Evolutionary conservation across 2,888 invertebrate species (phyloP).

Genomic region (Drosophila mettleri): DNA sequence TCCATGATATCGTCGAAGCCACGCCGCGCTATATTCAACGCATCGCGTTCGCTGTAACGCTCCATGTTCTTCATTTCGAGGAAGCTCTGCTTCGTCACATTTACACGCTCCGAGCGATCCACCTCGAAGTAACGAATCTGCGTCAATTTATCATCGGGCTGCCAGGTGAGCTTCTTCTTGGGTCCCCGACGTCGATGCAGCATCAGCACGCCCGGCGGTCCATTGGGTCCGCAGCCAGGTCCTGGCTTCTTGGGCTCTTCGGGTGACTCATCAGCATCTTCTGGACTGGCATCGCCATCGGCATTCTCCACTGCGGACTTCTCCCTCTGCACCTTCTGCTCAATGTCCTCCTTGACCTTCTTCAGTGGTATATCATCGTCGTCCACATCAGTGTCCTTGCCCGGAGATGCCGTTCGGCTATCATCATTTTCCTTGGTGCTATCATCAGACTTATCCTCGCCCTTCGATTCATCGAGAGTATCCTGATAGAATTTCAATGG

Average conservation of each 20-base stretch:
- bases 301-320: slow-evolving; percentile 44
- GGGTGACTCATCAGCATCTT: slow-evolving; percentile 66
- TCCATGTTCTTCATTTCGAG: slow-evolving; percentile 96
- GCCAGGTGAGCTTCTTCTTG: slow-evolving; percentile 93
- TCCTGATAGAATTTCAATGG: slow-evolving; percentile 95
- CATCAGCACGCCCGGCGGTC: slow-evolving; percentile 91
- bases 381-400: slow-evolving; percentile 76
- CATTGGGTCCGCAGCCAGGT: slow-evolving; percentile 86
- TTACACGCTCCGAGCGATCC: slow-evolving; percentile 97
- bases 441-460: slow-evolving; percentile 76
- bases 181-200: slow-evolving; percentile 90
- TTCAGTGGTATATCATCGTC: slow-evolving; percentile 84
- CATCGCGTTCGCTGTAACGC: slow-evolving; percentile 92
- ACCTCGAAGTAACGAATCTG: slow-evolving; percentile 95
- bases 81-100: slow-evolving; percentile 94
- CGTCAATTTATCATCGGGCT: slow-evolving; percentile 91
- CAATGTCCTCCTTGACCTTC: slow-evolving; percentile 84
- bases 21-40: slow-evolving; percentile 92
- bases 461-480: slow-evolving; percentile 88
- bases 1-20: slow-evolving; percentile 93
- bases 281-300: slow-evolving; percentile 45
- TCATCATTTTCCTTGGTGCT: slow-evolving; percentile 75
- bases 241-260: slow-evolving; percentile 82
- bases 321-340: slow-evolving; percentile 81
- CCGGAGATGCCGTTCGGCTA: slow-evolving; percentile 39